These are phyloP conservation scores for Perca flavescens DNA, from an alignment of 2,113 vertebrate genomes.

Conservation along the genomic window DNA sequence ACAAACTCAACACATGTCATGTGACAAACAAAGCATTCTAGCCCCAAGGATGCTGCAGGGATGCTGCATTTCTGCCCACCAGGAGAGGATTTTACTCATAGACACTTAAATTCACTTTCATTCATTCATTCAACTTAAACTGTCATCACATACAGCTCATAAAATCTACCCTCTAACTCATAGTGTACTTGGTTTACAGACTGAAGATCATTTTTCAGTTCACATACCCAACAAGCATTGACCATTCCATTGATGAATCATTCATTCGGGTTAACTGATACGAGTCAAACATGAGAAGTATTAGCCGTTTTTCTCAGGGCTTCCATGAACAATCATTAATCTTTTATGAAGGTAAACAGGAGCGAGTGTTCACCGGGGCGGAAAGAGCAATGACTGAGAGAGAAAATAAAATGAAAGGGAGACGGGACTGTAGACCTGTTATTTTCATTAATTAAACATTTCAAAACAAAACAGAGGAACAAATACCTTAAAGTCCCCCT, in stretches of 20 bases:
- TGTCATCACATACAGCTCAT: background rate
- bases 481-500: background rate
- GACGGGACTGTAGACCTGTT: background rate
- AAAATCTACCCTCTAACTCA: background rate
- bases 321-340: constrained; percentile 44
- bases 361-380: background rate
- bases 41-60: constrained; percentile 2
- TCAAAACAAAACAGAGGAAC: background rate
- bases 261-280: constrained; percentile 59
- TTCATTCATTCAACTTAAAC: background rate
- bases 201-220: constrained; percentile 17
- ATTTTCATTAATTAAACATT: background rate
- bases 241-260: constrained; percentile 41
- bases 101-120: background rate
- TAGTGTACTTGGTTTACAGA: constrained; percentile 1
- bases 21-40: constrained; percentile 1
- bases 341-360: constrained; percentile 61
- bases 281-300: constrained; percentile 54
- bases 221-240: constrained; percentile 2
- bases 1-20: constrained; percentile 7
- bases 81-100: background rate
- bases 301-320: constrained; percentile 24
- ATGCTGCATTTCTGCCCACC: constrained; percentile 15
- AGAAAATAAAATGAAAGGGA: background rate
- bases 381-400: constrained; percentile 18